phyloP scores from a whole-genome alignment of 2,888 invertebrate species.

The Schizaphis graminum region DNA sequence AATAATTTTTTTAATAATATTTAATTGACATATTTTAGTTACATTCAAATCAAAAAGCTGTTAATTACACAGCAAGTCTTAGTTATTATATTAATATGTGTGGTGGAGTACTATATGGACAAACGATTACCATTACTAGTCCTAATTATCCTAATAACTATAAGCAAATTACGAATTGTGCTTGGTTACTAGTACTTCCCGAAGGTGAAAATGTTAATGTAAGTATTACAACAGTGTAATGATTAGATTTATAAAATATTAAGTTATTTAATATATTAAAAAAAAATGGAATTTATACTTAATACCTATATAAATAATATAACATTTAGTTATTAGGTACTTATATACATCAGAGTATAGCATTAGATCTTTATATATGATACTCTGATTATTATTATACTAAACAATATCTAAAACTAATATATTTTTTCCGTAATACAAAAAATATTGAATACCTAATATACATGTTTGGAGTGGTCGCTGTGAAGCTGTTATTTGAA shows the following conservation, averaged over 20 bases:
- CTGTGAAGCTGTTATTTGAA: neutral
- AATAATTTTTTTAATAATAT: neutral
- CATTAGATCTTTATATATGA: neutral
- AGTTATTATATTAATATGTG: conserved; percentile 49
- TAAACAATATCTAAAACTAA: neutral
- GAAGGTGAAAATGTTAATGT: conserved; percentile 27
- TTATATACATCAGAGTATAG: neutral
- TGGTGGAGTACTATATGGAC: conserved; percentile 41
- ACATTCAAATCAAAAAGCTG: neutral
- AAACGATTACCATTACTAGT: conserved; percentile 48
- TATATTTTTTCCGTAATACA: neutral
- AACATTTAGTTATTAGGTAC: neutral
- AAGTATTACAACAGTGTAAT: neutral
- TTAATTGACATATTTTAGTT: neutral
- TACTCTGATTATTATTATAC: neutral
- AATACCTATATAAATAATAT: no score
- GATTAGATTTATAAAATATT: neutral
- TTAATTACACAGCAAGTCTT: conserved; percentile 22
- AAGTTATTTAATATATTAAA: neutral
- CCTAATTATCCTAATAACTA: conserved; percentile 58
- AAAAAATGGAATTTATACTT: neutral
- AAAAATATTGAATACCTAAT: neutral
- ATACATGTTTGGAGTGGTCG: neutral
- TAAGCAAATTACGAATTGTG: conserved; percentile 33
- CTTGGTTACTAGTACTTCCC: conserved; percentile 44